Percentiles rank a stretch among this genome's conserved stretches.
phyloP scores from a whole-genome alignment of 2,797 vertebrate species.

The Acanthiza pusilla region DNA sequence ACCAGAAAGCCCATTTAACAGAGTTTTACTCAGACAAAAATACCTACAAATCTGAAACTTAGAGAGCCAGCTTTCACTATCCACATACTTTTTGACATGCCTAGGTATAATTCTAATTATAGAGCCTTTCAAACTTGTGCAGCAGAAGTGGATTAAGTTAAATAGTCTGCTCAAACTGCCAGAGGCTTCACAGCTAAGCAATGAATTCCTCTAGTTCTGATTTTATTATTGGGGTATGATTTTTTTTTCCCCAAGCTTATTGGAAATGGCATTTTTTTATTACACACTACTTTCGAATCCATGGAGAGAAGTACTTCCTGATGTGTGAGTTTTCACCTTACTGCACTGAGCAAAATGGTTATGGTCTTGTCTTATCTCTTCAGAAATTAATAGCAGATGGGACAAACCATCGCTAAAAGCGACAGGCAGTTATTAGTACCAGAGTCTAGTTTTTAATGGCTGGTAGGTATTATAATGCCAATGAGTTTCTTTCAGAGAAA shows the following conservation, averaged over 20 bases:
- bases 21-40: not conserved
- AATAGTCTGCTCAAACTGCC: conserved; percentile 54
- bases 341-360: conserved; percentile 30
- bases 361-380: conserved; percentile 31
- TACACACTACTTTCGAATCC: conserved; percentile 16
- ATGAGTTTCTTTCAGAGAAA: conserved; percentile 7
- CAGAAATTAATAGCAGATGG: conserved; percentile 55
- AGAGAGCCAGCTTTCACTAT: not conserved
- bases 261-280: conserved; percentile 58
- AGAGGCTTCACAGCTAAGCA: conserved; percentile 32
- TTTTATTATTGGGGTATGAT: conserved; percentile 37
- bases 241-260: not conserved
- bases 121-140: conserved; percentile 20
- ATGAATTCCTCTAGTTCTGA: conserved; percentile 26
- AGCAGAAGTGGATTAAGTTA: conserved; percentile 56
- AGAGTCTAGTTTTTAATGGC: conserved; percentile 8
- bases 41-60: not conserved
- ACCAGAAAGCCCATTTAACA: not conserved
- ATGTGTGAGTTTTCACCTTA: not conserved
- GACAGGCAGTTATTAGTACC: conserved; percentile 41
- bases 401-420: conserved; percentile 3
- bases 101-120: conserved; percentile 47
- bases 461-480: not conserved
- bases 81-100: conserved; percentile 9
- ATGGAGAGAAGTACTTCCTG: conserved; percentile 9